Evolutionary conservation across 2,797 vertebrate species (phyloP).

Genomic region (Lacerta bilineata): DNA sequence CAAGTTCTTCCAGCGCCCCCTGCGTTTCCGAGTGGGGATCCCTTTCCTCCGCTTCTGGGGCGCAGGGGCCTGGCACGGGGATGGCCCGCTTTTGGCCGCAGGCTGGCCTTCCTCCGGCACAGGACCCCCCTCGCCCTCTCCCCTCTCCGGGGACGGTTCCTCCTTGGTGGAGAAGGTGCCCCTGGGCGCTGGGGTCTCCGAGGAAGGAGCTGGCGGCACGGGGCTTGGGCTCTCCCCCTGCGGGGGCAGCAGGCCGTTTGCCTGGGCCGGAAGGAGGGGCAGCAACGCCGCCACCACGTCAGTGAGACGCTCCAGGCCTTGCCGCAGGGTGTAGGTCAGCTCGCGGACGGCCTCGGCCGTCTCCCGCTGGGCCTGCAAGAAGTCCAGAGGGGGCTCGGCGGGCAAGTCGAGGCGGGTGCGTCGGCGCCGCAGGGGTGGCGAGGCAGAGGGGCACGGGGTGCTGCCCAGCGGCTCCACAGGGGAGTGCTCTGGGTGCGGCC

Average conservation of each 20-base stretch:
- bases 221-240: background rate
- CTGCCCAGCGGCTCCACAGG: background rate
- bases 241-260: background rate
- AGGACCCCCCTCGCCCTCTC: slow-evolving; percentile 7
- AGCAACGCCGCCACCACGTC: slow-evolving; percentile 74
- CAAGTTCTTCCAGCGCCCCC: slow-evolving; percentile 76
- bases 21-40: slow-evolving; percentile 70
- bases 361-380: slow-evolving; percentile 77
- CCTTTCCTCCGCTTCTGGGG: slow-evolving; percentile 75
- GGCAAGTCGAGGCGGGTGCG: background rate
- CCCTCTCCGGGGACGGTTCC: slow-evolving; percentile 51
- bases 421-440: slow-evolving; percentile 40
- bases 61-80: slow-evolving; percentile 48
- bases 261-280: slow-evolving; percentile 65
- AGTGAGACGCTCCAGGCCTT: slow-evolving; percentile 76
- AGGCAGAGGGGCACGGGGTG: slow-evolving; percentile 34
- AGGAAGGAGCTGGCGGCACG: slow-evolving; percentile 11
- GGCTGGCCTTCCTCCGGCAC: slow-evolving; percentile 47
- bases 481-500: slow-evolving; percentile 18
- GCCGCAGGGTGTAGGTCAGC: slow-evolving; percentile 74
- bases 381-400: slow-evolving; percentile 72
- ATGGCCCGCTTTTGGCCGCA: slow-evolving; percentile 8
- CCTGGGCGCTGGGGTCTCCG: slow-evolving; percentile 28
- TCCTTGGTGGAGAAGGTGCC: slow-evolving; percentile 61
- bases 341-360: slow-evolving; percentile 77